These are phyloP conservation scores for Oncorhynchus masou DNA, from an alignment of 2,113 vertebrate species.

Conservation along the genomic window DNA sequence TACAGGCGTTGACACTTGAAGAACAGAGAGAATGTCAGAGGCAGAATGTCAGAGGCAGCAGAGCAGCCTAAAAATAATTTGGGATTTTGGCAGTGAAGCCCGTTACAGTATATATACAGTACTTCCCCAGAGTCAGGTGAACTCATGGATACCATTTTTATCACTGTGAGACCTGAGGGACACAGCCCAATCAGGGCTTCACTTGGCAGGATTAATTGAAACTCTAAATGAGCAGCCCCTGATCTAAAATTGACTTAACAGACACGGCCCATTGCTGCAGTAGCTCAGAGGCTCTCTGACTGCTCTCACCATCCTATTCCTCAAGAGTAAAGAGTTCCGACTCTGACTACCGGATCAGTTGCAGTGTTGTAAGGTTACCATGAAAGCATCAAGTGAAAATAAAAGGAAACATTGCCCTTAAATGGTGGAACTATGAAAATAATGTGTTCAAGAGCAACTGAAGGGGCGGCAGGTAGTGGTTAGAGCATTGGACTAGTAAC, in stretches of 20 bases:
- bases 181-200: slow-evolving; percentile 17
- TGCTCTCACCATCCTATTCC: slow-evolving; percentile 1
- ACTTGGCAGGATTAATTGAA: slow-evolving; percentile 34
- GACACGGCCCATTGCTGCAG: slow-evolving; percentile 1
- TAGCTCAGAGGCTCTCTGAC: slow-evolving; percentile 1
- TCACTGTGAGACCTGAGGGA: slow-evolving; percentile 15
- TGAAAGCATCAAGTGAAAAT: too few species aligned
- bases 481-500: too few species aligned
- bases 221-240: slow-evolving; percentile 25
- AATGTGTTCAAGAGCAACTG: too few species aligned
- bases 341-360: too few species aligned
- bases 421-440: too few species aligned
- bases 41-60: not conserved
- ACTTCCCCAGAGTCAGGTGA: too few species aligned
- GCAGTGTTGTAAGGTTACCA: too few species aligned
- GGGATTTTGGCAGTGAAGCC: not conserved
- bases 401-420: too few species aligned
- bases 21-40: slow-evolving; percentile 6
- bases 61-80: too few species aligned
- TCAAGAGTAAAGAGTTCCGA: not conserved
- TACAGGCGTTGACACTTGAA: not conserved
- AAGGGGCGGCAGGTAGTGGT: too few species aligned
- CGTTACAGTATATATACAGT: too few species aligned
- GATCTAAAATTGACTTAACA: slow-evolving; percentile 24
- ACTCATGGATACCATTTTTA: not conserved